Base-by-base conservation (phyloP, 2,888 invertebrate genomes). In the Tromatobia lineatoria region DNA sequence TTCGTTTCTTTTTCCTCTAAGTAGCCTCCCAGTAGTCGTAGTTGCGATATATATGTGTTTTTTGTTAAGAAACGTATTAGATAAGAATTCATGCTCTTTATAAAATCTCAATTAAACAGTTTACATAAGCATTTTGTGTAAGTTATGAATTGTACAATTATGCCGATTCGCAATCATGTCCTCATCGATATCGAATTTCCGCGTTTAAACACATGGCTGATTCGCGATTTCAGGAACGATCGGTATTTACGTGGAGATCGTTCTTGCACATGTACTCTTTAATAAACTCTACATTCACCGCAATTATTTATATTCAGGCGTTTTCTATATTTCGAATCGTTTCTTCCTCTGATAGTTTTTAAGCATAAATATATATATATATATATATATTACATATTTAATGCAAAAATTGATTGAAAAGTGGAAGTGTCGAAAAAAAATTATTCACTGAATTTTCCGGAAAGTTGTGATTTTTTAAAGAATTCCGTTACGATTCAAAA, bases 281-380 rank as follows among this genome's bases (percentile, higher is more conserved):
- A 85, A 85, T 83, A 83, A 85, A 85, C 69, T 52, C 61, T 71
- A 71, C 29, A 83, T 80, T 83, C 76, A 64, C 77, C 70, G 61
- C 34, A 67, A 69, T 64, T 52, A 29, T 29, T 1, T 2, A 52
- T 23, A 23, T 64, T 47, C n/a, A 10, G 34, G 34, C 34, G 8
- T 34, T 38, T 10, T 38, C 38, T 10, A 38, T 38, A 38, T 38
- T 38, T 1, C 10, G 1, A 38, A 38, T 10, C 38, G 8, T 38
- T 38, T 10, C 38, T 38, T 38, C 38, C 10, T 38, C 38, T 38
- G 10, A 38, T 0, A 10, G 0, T 29, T 3, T 29, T 29, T 38
- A 38, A 38, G 10, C 2, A 38, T 38, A 38, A 6, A 38, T 38
- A 8, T 8, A 38, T n/a, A n/a, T n/a, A n/a, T n/a, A n/a, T n/a